These are phyloP conservation scores for Lymantria dispar DNA, from an alignment of 2,888 invertebrate species.

Conservation along the genomic window DNA sequence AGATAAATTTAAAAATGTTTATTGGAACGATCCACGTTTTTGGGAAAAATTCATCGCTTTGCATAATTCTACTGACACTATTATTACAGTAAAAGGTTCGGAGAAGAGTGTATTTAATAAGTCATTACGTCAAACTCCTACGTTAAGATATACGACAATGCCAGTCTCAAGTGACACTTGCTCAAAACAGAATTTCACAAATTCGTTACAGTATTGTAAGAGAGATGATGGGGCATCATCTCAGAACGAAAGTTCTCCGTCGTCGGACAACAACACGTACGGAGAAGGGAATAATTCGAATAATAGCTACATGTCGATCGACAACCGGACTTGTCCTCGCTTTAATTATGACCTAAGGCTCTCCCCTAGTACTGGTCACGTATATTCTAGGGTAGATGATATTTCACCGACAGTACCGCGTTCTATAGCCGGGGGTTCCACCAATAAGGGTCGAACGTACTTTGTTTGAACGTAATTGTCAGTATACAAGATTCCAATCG, in stretches of 20 bases:
- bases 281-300: constrained; percentile 85
- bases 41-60: constrained; percentile 92
- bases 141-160: constrained; percentile 82
- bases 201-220: constrained; percentile 74
- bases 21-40: constrained; percentile 90
- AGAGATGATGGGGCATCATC: constrained; percentile 75
- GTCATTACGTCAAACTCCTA: constrained; percentile 72
- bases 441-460: constrained; percentile 73
- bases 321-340: constrained; percentile 79
- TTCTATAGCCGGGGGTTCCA: constrained; percentile 56
- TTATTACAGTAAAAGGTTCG: constrained; percentile 73
- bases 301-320: constrained; percentile 87
- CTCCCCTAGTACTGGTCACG: constrained; percentile 78
- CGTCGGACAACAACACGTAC: constrained; percentile 82
- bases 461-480: constrained; percentile 61
- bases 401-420: constrained; percentile 72
- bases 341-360: constrained; percentile 81
- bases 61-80: constrained; percentile 86
- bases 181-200: constrained; percentile 80
- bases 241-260: constrained; percentile 83
- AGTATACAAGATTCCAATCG: constrained; percentile 29
- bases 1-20: constrained; percentile 84
- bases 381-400: constrained; percentile 79
- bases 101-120: constrained; percentile 79
- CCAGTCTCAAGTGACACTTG: constrained; percentile 77